Evolutionary conservation across 2,113 vertebrate genomes (phyloP).

Genomic region (Phyllostomus hastatus): DNA sequence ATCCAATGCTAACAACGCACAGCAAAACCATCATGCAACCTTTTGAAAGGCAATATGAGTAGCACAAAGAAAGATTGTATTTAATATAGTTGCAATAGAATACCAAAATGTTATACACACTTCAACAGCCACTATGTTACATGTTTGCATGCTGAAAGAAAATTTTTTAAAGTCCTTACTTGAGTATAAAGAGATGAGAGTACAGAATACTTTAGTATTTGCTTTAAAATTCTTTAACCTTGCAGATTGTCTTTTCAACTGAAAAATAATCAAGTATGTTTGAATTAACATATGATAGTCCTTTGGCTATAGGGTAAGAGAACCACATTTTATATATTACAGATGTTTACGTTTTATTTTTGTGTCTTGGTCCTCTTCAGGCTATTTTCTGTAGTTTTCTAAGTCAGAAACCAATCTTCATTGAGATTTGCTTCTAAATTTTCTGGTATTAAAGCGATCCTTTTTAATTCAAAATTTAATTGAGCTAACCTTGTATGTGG

Average conservation of each 20-base stretch:
- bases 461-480: neutral
- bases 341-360: neutral
- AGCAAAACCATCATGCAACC: neutral
- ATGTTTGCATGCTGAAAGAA: neutral
- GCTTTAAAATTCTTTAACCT: constrained; percentile 30
- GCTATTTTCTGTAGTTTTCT: neutral
- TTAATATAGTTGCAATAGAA: neutral
- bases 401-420: neutral
- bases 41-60: constrained; percentile 13
- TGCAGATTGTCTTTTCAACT: neutral
- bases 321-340: neutral
- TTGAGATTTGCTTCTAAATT: constrained; percentile 34
- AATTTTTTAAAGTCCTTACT: neutral
- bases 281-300: neutral
- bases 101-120: neutral
- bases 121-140: neutral
- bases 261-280: neutral
- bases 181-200: neutral
- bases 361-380: neutral
- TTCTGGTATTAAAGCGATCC: neutral
- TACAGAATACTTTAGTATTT: constrained; percentile 4
- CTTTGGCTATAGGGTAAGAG: neutral
- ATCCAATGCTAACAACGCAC: neutral
- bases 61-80: neutral
- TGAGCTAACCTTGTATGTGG: neutral